These are phyloP conservation scores for Argopecten irradians DNA, from an alignment of 1,140 invertebrate species.

Conservation along the genomic window DNA sequence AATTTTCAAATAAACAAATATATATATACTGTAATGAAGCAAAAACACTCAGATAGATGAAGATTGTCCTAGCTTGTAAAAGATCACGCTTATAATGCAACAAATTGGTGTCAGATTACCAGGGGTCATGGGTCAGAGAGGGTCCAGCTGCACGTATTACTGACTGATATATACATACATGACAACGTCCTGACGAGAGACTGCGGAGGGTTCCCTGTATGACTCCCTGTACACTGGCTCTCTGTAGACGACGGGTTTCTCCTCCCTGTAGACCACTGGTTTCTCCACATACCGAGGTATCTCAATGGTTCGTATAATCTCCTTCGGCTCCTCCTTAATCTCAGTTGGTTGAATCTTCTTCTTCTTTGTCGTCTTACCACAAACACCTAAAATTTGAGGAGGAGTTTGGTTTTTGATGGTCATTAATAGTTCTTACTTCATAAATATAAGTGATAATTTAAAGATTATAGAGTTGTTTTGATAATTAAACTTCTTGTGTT, in stretches of 20 bases:
- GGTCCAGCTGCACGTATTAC: neutral
- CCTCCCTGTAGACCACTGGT: constrained; percentile 26
- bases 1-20: too few relatives aligned
- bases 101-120: too few relatives aligned
- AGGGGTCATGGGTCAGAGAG: neutral
- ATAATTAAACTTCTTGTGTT: too few relatives aligned
- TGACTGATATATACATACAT: constrained; percentile 24
- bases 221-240: neutral
- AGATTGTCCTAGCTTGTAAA: too few relatives aligned
- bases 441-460: too few relatives aligned
- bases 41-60: too few relatives aligned
- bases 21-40: too few relatives aligned
- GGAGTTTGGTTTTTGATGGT: neutral
- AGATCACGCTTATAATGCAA: too few relatives aligned
- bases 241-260: constrained; percentile 25
- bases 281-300: constrained; percentile 45
- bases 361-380: constrained; percentile 40
- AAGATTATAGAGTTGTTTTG: too few relatives aligned
- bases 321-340: constrained; percentile 39
- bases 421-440: too few relatives aligned
- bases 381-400: neutral
- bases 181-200: constrained; percentile 35
- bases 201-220: constrained; percentile 31
- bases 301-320: constrained; percentile 32
- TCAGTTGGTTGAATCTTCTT: constrained; percentile 29